Conservation (phyloP, 2,113 vertebrate genomes). For the Odontophorus gujanensis region DNA sequence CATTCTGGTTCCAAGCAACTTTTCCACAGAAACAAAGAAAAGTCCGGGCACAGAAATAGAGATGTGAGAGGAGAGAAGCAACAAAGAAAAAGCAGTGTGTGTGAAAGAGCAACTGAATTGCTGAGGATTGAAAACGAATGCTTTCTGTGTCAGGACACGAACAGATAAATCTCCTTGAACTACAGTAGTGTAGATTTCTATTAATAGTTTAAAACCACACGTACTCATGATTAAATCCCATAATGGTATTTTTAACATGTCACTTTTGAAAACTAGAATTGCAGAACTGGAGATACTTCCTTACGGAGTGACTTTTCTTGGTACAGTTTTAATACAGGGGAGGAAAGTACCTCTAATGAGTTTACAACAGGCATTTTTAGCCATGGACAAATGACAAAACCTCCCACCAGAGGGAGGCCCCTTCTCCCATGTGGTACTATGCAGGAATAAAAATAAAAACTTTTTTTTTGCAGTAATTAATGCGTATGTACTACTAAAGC, state of each 20-base stretch:
- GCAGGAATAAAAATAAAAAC: neutral
- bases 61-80: neutral
- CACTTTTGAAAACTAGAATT: neutral
- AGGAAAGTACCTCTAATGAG: neutral
- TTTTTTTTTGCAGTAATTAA: neutral
- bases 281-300: neutral
- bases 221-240: neutral
- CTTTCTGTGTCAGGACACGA: neutral
- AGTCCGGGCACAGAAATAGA: neutral
- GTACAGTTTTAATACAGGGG: neutral
- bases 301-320: neutral
- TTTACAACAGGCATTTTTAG: neutral
- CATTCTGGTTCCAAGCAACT: neutral
- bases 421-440: neutral
- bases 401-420: neutral
- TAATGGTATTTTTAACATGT: neutral
- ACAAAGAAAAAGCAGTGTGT: neutral
- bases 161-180: neutral
- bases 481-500: neutral
- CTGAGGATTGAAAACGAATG: neutral
- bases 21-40: neutral
- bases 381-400: neutral
- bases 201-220: neutral
- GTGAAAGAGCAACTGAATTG: neutral
- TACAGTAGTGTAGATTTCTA: neutral